Conservation (phyloP, 1,140 invertebrate genomes). For the Nomia melanderi region DNA sequence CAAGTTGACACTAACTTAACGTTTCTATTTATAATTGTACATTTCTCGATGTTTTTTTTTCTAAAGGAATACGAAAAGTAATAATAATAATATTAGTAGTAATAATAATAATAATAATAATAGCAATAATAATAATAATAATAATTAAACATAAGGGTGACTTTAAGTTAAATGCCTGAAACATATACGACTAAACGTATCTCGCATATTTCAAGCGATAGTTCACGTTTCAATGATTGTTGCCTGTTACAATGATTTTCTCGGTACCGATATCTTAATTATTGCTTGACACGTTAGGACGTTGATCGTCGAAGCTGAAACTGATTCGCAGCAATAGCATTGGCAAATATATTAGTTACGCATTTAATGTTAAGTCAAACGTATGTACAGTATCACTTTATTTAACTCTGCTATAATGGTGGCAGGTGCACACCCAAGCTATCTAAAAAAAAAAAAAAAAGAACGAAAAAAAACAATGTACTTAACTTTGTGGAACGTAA, state of each 20-base stretch:
- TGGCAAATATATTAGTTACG: conserved; percentile 59
- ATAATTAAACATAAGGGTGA: conserved; percentile 10
- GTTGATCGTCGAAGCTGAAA: conserved; percentile 74
- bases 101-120: conserved; percentile 4
- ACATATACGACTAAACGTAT: not conserved
- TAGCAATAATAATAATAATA: conserved; percentile 1
- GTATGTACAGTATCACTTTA: conserved; percentile 60
- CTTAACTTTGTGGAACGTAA: conserved; percentile 61
- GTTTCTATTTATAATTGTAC: conserved; percentile 47
- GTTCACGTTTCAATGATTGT: too few species aligned
- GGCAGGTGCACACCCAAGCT: conserved; percentile 81
- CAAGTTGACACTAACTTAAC: conserved; percentile 80
- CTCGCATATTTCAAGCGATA: not conserved
- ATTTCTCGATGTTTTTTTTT: conserved; percentile 27
- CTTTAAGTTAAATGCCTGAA: conserved; percentile 5
- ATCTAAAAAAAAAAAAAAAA: conserved; percentile 55
- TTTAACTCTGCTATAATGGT: conserved; percentile 74
- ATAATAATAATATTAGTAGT: too few species aligned
- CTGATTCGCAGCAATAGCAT: conserved; percentile 59
- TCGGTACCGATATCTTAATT: conserved; percentile 75
- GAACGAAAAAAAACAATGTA: conserved; percentile 38
- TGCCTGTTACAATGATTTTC: too few species aligned
- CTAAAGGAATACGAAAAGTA: conserved; percentile 1
- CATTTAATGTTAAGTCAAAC: conserved; percentile 39
- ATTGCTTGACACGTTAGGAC: conserved; percentile 78